Percentiles rank a stretch among this genome's conserved stretches.
These are phyloP conservation scores for Rhynchophorus ferrugineus DNA, from an alignment of 1,140 invertebrate genomes.

Conservation along the genomic window DNA sequence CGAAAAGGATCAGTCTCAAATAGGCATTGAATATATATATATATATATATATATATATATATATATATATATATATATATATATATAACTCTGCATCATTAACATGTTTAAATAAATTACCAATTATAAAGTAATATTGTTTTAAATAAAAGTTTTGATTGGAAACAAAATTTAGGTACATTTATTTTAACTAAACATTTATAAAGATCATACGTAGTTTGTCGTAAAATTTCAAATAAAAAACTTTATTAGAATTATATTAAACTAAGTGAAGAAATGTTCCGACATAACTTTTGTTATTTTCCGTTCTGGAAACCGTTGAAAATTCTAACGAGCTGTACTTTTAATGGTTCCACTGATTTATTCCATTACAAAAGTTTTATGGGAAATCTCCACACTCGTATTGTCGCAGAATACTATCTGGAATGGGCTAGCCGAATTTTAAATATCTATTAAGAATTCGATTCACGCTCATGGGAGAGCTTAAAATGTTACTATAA, in stretches of 20 bases:
- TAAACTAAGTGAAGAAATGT: neutral
- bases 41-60: too few species aligned
- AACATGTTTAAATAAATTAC: too few species aligned
- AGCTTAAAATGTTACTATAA: neutral
- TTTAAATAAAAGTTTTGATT: too few species aligned
- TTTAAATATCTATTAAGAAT: neutral
- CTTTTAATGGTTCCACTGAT: constrained; percentile 3
- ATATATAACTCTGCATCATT: too few species aligned
- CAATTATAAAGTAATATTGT: too few species aligned
- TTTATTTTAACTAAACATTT: too few species aligned
- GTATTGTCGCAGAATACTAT: neutral
- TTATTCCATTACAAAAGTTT: constrained; percentile 4
- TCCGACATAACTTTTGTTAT: neutral
- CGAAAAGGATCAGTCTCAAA: too few species aligned
- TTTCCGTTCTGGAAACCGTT: neutral
- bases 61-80: too few species aligned
- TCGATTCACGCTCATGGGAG: neutral
- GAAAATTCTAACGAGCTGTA: neutral
- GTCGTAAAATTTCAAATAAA: neutral
- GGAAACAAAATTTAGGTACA: too few species aligned
- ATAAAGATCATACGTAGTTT: too few species aligned
- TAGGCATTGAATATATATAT: too few species aligned
- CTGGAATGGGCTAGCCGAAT: neutral
- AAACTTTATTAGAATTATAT: neutral
- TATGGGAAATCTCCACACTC: neutral